A percentile compares a stretch with the other conserved stretches of the same genome.
These are phyloP conservation scores for Cacatua alba DNA, from an alignment of 2,113 vertebrate genomes.

Conservation along the genomic window DNA sequence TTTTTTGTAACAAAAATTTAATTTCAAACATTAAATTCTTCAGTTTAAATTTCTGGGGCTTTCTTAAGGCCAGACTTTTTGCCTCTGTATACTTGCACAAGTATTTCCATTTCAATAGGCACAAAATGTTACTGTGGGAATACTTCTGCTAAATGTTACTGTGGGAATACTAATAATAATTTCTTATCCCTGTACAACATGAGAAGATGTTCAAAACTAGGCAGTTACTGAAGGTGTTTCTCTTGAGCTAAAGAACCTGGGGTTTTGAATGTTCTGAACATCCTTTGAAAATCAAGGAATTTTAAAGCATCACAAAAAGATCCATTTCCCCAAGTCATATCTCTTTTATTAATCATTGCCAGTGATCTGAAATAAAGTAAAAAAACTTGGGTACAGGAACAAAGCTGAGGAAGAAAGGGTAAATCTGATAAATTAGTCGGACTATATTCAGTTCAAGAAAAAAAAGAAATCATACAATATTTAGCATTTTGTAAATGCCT, in stretches of 20 bases:
- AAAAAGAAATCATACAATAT: no score
- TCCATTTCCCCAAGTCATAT: no score
- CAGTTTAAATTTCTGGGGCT: background rate
- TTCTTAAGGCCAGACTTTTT: background rate
- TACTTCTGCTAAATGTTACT: background rate
- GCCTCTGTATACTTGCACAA: background rate
- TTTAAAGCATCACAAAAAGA: background rate
- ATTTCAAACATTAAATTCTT: background rate
- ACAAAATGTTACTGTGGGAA: background rate
- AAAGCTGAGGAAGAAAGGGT: no score
- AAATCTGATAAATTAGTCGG: no score
- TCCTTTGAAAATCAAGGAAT: slow-evolving; percentile 13
- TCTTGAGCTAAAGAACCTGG: fast-evolving
- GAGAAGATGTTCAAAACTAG: background rate
- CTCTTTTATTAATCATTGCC: no score
- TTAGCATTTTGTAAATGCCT: no score
- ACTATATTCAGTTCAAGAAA: no score
- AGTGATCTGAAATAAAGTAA: no score
- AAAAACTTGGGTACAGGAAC: no score
- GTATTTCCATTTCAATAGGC: background rate
- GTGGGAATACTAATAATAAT: background rate
- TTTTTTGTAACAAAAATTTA: background rate
- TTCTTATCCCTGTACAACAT: background rate
- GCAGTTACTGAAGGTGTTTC: background rate
- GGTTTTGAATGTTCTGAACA: background rate